phyloP scores from a whole-genome alignment of 1,140 invertebrate genomes.

The Lepidotrigona ventralis region DNA sequence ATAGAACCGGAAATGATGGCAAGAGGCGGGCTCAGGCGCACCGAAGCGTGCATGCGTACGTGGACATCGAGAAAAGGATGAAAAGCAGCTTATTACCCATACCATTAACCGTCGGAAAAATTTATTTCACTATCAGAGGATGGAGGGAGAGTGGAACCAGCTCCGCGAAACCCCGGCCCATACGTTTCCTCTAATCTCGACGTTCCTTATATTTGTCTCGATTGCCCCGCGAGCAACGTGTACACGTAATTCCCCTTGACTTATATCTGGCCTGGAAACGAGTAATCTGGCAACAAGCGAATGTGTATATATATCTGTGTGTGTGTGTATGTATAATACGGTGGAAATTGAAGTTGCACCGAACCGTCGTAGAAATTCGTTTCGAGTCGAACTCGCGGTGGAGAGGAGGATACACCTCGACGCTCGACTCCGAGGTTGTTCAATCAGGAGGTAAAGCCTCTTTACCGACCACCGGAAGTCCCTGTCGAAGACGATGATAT shows the following conservation, averaged over 20 bases:
- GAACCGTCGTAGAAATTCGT: conserved; percentile 31
- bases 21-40: neutral
- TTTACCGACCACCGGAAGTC: conserved; percentile 55
- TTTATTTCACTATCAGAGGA: conserved; percentile 33
- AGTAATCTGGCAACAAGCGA: conserved; percentile 53
- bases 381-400: neutral
- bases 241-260: conserved; percentile 49
- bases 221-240: conserved; percentile 19
- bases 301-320: conserved; percentile 15
- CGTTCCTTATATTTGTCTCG: conserved; percentile 49
- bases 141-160: conserved; percentile 28
- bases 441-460: conserved; percentile 62
- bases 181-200: conserved; percentile 43
- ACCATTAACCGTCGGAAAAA: conserved; percentile 10
- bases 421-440: conserved; percentile 57
- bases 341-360: conserved; percentile 49
- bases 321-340: conserved; percentile 15
- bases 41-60: neutral
- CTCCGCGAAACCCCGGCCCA: neutral
- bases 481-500: conserved; percentile 53
- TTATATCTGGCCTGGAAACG: conserved; percentile 25
- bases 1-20: neutral
- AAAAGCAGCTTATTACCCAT: conserved; percentile 18
- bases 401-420: neutral
- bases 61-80: neutral